Evolutionary conservation across 2,888 invertebrate species (phyloP).

Genomic region (Hipparchia semele): DNA sequence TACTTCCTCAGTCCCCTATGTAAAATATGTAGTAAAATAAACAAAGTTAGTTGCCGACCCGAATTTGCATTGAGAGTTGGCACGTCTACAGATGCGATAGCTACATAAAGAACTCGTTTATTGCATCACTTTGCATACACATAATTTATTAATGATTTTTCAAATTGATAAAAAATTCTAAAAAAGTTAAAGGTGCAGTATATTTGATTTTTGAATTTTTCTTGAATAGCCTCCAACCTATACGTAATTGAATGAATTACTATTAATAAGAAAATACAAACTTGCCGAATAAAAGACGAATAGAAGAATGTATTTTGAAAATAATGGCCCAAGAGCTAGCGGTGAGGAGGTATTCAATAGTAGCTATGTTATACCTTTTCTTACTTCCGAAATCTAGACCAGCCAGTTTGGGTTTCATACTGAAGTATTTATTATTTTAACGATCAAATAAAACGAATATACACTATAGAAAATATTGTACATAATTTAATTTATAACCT

Average conservation of each 20-base stretch:
- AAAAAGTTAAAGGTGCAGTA: constrained; percentile 12
- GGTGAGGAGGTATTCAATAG: not conserved
- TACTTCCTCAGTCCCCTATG: not conserved
- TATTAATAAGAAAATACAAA: not conserved
- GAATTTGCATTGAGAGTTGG: not conserved
- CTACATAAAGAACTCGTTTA: constrained; percentile 27
- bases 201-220: constrained; percentile 4
- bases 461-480: not conserved
- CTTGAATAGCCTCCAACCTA: not conserved
- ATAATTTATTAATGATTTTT: constrained; percentile 8
- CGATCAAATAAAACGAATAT: not conserved
- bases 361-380: not conserved
- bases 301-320: constrained; percentile 3
- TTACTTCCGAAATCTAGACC: not conserved
- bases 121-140: constrained; percentile 23
- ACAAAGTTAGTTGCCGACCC: not conserved
- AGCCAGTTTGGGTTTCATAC: not conserved
- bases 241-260: not conserved
- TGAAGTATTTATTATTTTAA: not conserved
- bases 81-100: not conserved
- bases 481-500: too few relatives aligned
- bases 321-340: not conserved
- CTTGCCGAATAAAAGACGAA: not conserved
- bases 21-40: not conserved
- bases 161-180: constrained; percentile 23